Conservation (phyloP, 2,113 vertebrate genomes). For the Sminthopsis crassicaudata region DNA sequence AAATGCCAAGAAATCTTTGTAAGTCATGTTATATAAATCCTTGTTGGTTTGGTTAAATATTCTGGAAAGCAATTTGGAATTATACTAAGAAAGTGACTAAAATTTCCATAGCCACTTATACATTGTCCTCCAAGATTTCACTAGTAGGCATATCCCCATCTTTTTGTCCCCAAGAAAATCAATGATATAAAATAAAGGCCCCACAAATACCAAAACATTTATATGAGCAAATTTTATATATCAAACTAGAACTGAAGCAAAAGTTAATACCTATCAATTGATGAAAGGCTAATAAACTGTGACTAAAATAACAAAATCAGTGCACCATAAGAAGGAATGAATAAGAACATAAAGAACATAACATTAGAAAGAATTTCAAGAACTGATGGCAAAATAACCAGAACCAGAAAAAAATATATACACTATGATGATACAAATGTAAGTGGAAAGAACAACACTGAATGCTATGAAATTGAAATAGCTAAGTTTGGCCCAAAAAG, state of each 20-base stretch:
- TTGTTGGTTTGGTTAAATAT: not conserved
- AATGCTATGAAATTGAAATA: not conserved
- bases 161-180: not conserved
- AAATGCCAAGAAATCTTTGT: not conserved
- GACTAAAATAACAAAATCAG: not conserved
- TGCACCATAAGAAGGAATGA: not conserved
- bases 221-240: not conserved
- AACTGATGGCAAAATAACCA: not conserved
- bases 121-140: not conserved
- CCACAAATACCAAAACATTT: not conserved
- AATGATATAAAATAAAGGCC: not conserved
- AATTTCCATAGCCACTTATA: not conserved
- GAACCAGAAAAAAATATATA: not conserved
- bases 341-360: not conserved
- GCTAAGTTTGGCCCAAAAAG: not conserved
- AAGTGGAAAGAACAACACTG: not conserved
- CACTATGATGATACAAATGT: not conserved
- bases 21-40: not conserved
- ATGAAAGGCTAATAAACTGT: not conserved
- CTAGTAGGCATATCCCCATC: not conserved
- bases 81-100: not conserved
- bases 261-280: not conserved
- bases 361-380: not conserved
- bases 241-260: not conserved
- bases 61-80: not conserved